These are phyloP conservation scores for Dendrocincla tyrannina DNA, from an alignment of 2,797 vertebrate species.

Conservation along the genomic window DNA sequence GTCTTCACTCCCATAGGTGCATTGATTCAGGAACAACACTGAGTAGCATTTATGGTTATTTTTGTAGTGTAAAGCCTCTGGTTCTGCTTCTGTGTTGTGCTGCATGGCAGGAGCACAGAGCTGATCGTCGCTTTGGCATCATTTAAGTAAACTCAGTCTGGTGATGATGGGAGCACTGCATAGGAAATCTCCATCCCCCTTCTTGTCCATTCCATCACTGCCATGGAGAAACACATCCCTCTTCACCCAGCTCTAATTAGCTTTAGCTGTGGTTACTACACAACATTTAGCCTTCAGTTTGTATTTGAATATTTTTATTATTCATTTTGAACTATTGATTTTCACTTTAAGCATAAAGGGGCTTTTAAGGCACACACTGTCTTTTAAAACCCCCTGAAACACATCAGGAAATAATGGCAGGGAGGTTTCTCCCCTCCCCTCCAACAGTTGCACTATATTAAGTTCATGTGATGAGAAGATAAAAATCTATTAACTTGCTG, in stretches of 20 bases:
- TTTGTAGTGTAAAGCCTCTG: not conserved
- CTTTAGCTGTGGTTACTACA: slow-evolving; percentile 9
- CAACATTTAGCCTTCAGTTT: not conserved
- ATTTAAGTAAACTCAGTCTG: slow-evolving; percentile 1
- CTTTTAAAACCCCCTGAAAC: slow-evolving; percentile 49
- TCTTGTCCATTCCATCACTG: not conserved
- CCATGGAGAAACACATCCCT: not conserved
- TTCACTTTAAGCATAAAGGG: slow-evolving; percentile 24
- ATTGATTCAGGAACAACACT: not conserved
- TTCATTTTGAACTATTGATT: slow-evolving; percentile 1
- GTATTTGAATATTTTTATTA: slow-evolving; percentile 38
- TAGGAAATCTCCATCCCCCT: slow-evolving; percentile 33
- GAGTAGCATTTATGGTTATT: not conserved
- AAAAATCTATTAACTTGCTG: slow-evolving; percentile 87
- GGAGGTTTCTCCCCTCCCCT: slow-evolving; percentile 52
- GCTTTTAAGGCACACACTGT: slow-evolving; percentile 17
- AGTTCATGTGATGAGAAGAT: slow-evolving; percentile 84
- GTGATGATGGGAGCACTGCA: slow-evolving; percentile 13
- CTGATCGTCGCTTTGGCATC: slow-evolving; percentile 11
- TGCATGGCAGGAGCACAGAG: not conserved
- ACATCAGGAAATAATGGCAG: slow-evolving; percentile 50
- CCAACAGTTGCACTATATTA: slow-evolving; percentile 81
- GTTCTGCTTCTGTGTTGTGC: not conserved
- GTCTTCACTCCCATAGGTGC: not conserved
- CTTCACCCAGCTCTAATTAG: slow-evolving; percentile 4